These are phyloP conservation scores for Lerista edwardsae DNA, from an alignment of 2,797 vertebrate genomes.

Conservation along the genomic window DNA sequence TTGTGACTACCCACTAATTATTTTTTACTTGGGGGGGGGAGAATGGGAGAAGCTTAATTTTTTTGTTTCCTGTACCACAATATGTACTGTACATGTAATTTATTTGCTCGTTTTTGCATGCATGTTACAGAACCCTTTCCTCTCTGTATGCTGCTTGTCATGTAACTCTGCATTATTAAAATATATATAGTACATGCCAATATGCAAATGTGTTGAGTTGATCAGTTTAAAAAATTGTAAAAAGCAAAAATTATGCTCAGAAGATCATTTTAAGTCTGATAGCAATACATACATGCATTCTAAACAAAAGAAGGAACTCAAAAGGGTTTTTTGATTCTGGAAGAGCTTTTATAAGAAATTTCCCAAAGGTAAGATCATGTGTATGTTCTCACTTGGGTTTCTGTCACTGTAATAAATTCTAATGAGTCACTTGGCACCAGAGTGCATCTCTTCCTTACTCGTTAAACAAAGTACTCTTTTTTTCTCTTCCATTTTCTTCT, in stretches of 20 bases:
- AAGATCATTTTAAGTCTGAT: conserved; percentile 40
- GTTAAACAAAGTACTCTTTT: conserved; percentile 19
- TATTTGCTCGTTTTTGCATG: conserved; percentile 77
- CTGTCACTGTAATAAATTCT: conserved; percentile 30
- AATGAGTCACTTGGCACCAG: conserved; percentile 52
- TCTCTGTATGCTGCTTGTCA: conserved; percentile 64
- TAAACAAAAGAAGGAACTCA: conserved; percentile 5
- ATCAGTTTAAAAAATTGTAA: conserved; percentile 45
- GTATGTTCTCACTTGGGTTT: conserved; percentile 49
- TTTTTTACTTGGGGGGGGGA: conserved; percentile 33
- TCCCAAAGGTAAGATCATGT: conserved; percentile 72
- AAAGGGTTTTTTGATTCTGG: conserved; percentile 37
- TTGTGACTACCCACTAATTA: conserved; percentile 57
- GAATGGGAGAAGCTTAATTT: conserved; percentile 25
- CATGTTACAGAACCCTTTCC: conserved; percentile 53
- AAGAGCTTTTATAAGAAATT: conserved; percentile 49
- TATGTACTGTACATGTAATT: conserved; percentile 63
- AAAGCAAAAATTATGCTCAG: conserved; percentile 39
- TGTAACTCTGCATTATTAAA: conserved; percentile 50
- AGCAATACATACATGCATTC: conserved; percentile 38
- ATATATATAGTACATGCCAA: background rate
- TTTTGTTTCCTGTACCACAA: conserved; percentile 44
- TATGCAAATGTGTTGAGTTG: conserved; percentile 34
- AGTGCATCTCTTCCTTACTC: conserved; percentile 7
- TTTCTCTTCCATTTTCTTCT: background rate